A percentile compares a stretch with the other conserved stretches of the same genome.
These are phyloP conservation scores for Drosophila repletoides DNA, from an alignment of 1,140 invertebrate species.

Conservation along the genomic window DNA sequence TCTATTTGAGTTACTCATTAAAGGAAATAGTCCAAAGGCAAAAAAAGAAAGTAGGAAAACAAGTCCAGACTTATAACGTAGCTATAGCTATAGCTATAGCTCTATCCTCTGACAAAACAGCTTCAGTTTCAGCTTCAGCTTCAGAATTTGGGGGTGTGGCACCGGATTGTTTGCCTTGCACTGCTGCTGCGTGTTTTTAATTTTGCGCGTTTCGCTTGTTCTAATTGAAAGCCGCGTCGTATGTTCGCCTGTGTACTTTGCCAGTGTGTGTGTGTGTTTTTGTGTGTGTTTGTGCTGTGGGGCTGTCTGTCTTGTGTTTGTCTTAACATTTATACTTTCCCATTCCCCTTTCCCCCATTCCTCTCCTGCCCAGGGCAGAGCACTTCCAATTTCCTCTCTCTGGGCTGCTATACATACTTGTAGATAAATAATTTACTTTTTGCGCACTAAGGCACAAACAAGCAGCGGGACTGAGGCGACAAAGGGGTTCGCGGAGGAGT, in stretches of 20 bases:
- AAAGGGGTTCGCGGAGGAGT: too few relatives aligned
- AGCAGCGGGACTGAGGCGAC: conserved; percentile 44
- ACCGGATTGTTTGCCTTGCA: conserved; percentile 68
- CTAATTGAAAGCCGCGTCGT: conserved; percentile 75
- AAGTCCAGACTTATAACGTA: neutral
- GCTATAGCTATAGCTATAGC: neutral
- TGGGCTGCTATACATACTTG: conserved; percentile 47
- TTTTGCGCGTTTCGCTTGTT: conserved; percentile 77
- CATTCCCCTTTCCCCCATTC: conserved; percentile 11
- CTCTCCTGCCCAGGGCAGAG: conserved; percentile 8
- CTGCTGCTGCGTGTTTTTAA: conserved; percentile 74
- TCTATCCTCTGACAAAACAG: neutral
- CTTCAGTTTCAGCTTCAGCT: neutral
- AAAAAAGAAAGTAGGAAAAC: neutral
- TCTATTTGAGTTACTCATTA: conserved; percentile 75
- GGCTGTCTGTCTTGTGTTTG: conserved; percentile 63
- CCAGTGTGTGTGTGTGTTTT: conserved; percentile 1
- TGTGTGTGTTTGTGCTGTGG: conserved; percentile 9
- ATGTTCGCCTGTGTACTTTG: conserved; percentile 45
- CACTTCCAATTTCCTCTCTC: conserved; percentile 60
- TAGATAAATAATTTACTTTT: conserved; percentile 81
- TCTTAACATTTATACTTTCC: conserved; percentile 75
- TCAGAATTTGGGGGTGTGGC: neutral
- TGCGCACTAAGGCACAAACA: conserved; percentile 75
- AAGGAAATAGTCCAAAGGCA: conserved; percentile 20